A percentile compares a stretch with the other conserved stretches of the same genome.
Evolutionary conservation across 2,797 vertebrate species (phyloP).

Genomic region (Eupleurogrammus muticus): DNA sequence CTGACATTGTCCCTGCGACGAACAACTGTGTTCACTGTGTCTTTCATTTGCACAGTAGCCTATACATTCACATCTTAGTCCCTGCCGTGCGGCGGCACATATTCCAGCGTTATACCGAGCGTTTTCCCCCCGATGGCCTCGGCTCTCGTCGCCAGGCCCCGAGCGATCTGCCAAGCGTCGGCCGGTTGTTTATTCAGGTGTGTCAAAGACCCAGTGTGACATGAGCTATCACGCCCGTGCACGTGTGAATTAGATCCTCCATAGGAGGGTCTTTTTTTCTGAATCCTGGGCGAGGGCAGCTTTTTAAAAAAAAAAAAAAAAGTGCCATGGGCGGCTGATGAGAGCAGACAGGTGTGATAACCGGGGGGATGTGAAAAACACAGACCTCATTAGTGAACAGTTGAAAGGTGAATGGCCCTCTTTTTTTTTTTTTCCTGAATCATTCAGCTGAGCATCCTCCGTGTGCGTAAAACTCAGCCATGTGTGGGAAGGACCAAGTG

Average conservation of each 20-base stretch:
- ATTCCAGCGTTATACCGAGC: constrained; percentile 14
- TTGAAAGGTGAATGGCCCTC: constrained; percentile 65
- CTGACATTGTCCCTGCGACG: constrained; percentile 61
- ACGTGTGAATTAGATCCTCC: constrained; percentile 70
- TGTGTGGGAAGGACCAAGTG: constrained; percentile 68
- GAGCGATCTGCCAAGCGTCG: constrained; percentile 33
- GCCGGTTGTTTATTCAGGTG: constrained; percentile 72
- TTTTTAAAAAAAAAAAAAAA: too few relatives aligned
- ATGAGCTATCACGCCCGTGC: constrained; percentile 64
- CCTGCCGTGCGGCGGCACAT: constrained; percentile 9
- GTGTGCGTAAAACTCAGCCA: constrained; percentile 68
- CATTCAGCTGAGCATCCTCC: constrained; percentile 64
- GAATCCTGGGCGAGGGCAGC: constrained; percentile 33
- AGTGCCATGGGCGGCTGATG: constrained; percentile 31
- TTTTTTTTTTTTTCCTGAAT: constrained; percentile 67
- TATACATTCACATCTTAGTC: constrained; percentile 24
- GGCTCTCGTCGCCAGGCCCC: constrained; percentile 34
- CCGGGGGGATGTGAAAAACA: constrained; percentile 25
- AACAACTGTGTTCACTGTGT: constrained; percentile 57
- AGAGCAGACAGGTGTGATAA: constrained; percentile 55
- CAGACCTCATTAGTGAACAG: constrained; percentile 41
- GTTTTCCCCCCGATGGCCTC: constrained; percentile 22
- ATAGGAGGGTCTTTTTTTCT: constrained; percentile 48
- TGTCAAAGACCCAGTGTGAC: constrained; percentile 66
- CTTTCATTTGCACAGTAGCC: constrained; percentile 25